Evolutionary conservation across 1,140 invertebrate genomes (phyloP).

Genomic region (Teleogryllus occipitalis): DNA sequence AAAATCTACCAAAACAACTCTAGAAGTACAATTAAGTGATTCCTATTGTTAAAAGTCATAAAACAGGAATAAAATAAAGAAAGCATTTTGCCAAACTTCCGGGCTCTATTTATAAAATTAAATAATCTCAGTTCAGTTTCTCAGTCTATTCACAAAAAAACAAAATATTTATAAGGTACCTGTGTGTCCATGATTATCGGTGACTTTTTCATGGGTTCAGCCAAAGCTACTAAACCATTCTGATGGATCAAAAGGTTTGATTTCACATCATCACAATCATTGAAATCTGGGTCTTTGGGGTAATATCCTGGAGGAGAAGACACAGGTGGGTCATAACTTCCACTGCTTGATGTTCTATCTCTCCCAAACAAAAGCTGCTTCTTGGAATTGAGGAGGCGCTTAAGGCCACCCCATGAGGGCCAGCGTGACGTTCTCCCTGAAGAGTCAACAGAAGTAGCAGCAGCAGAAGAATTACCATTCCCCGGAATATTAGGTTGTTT

Average conservation of each 20-base stretch:
- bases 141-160: not conserved
- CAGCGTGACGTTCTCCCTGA: not conserved
- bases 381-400: constrained; percentile 14
- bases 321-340: not conserved
- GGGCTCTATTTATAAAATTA: too few species aligned
- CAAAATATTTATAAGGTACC: constrained; percentile 32
- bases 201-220: constrained; percentile 28
- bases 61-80: too few species aligned
- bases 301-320: not conserved
- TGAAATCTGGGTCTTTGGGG: constrained; percentile 11
- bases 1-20: too few species aligned
- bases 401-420: constrained; percentile 12
- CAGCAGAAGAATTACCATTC: constrained; percentile 31
- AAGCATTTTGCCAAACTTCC: too few species aligned
- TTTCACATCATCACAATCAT: constrained; percentile 11
- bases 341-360: not conserved
- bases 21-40: too few species aligned
- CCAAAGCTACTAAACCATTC: constrained; percentile 9
- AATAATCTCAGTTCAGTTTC: not conserved
- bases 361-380: constrained; percentile 12
- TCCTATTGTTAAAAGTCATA: too few species aligned
- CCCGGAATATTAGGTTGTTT: constrained; percentile 46
- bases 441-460: constrained; percentile 16
- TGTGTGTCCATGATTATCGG: constrained; percentile 41
- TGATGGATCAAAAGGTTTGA: constrained; percentile 19